Evolutionary conservation across 2,113 vertebrate genomes (phyloP).

Genomic region (Hemichromis elongatus): DNA sequence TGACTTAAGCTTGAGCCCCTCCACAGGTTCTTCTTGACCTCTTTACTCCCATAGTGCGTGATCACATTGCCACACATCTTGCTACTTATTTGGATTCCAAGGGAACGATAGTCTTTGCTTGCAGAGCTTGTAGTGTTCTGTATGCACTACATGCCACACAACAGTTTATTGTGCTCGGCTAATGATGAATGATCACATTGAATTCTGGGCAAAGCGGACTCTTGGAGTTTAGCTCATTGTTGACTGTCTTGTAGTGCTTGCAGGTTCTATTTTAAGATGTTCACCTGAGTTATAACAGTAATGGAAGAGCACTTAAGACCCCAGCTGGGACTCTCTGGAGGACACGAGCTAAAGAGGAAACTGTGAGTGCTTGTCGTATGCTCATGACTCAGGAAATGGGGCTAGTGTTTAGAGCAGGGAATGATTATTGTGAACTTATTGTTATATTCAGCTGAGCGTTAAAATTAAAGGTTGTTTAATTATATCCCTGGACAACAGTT

Average conservation of each 20-base stretch:
- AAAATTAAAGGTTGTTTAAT: not conserved
- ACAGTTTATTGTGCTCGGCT: not conserved
- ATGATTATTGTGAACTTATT: not conserved
- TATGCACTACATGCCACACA: not conserved
- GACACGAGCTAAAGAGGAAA: not conserved
- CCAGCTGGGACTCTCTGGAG: conserved; percentile 6
- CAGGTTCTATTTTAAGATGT: conserved; percentile 26
- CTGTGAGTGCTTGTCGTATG: not conserved
- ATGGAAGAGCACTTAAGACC: conserved; percentile 46
- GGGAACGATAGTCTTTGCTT: not conserved
- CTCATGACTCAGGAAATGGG: not conserved
- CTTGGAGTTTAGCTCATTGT: not conserved
- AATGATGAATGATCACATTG: conserved; percentile 8
- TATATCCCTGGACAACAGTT: not conserved
- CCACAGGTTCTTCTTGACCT: not conserved
- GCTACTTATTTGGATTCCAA: not conserved
- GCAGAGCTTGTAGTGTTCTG: not conserved
- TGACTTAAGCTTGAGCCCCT: not conserved
- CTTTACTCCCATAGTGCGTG: not conserved
- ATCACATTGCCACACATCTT: not conserved
- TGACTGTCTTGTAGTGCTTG: not conserved
- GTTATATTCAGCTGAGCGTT: not conserved
- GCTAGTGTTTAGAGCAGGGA: not conserved
- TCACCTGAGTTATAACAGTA: conserved; percentile 33
- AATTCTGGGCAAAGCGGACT: not conserved